These are phyloP conservation scores for Hydrolagus colliei DNA, from an alignment of 2,797 vertebrate genomes.

Conservation along the genomic window DNA sequence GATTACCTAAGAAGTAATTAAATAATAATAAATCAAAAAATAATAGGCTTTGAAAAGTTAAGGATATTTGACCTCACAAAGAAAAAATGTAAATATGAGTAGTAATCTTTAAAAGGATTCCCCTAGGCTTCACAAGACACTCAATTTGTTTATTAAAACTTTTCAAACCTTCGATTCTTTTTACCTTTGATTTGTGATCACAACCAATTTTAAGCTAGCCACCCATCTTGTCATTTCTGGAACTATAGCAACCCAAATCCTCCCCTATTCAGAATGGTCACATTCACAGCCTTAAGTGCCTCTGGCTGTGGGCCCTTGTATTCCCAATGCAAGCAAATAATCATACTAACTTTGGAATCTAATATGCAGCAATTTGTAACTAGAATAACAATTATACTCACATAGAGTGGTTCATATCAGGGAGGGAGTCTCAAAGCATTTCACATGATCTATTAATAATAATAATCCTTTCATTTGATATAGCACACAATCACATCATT, in stretches of 20 bases:
- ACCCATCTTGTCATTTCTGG: not conserved
- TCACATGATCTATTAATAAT: too few species aligned
- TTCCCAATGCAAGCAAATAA: too few species aligned
- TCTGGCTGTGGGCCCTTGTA: too few species aligned
- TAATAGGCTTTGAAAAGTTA: not conserved
- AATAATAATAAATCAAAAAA: slow-evolving; percentile 4
- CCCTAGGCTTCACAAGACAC: not conserved
- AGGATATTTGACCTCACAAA: not conserved
- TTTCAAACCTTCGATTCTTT: not conserved
- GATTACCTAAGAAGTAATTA: not conserved
- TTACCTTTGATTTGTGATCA: slow-evolving; percentile 18
- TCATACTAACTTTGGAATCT: too few species aligned
- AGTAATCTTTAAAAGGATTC: not conserved
- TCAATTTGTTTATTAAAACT: not conserved
- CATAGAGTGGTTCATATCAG: too few species aligned
- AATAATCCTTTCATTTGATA: too few species aligned
- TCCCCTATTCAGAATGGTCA: not conserved
- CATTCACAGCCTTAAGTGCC: too few species aligned
- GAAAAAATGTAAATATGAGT: not conserved
- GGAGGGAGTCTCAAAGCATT: too few species aligned
- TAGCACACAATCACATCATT: too few species aligned
- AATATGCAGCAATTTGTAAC: too few species aligned
- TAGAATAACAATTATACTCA: too few species aligned
- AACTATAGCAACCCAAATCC: not conserved
- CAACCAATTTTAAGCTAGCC: not conserved